phyloP scores from a whole-genome alignment of 1,140 invertebrate genomes.

The Druon quercuslanigerum region DNA sequence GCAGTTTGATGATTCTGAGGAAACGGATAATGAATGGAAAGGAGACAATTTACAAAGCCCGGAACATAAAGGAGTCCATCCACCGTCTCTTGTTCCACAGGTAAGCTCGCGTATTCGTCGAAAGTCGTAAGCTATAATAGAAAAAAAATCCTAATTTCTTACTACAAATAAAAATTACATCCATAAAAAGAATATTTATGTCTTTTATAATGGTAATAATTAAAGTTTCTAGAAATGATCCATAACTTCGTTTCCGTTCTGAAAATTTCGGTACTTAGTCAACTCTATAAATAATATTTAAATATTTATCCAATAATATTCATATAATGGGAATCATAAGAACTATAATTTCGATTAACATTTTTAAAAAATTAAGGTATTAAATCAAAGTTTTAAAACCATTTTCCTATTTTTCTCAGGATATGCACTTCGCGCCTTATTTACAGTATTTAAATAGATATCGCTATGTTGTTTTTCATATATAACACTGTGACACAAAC shows the following conservation, averaged over 20 bases:
- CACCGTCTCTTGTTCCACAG: conserved; percentile 62
- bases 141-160: not conserved
- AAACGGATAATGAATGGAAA: conserved; percentile 95
- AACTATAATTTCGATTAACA: too few relatives aligned
- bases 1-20: conserved; percentile 95
- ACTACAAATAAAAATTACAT: not conserved
- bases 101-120: conserved; percentile 47
- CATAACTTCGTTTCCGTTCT: not conserved
- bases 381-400: too few relatives aligned
- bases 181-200: not conserved
- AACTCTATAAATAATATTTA: too few relatives aligned
- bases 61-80: conserved; percentile 77
- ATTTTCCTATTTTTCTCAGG: too few relatives aligned
- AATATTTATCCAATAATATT: too few relatives aligned
- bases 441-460: too few relatives aligned
- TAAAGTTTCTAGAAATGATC: too few relatives aligned
- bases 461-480: too few relatives aligned
- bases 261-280: not conserved
- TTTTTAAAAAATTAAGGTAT: too few relatives aligned
- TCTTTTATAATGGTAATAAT: not conserved
- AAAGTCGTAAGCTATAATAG: not conserved
- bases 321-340: too few relatives aligned
- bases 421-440: too few relatives aligned
- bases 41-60: conserved; percentile 85
- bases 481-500: too few relatives aligned